Base-by-base conservation (phyloP, 2,888 invertebrate species). In the Stenchaetothrips biformis region DNA sequence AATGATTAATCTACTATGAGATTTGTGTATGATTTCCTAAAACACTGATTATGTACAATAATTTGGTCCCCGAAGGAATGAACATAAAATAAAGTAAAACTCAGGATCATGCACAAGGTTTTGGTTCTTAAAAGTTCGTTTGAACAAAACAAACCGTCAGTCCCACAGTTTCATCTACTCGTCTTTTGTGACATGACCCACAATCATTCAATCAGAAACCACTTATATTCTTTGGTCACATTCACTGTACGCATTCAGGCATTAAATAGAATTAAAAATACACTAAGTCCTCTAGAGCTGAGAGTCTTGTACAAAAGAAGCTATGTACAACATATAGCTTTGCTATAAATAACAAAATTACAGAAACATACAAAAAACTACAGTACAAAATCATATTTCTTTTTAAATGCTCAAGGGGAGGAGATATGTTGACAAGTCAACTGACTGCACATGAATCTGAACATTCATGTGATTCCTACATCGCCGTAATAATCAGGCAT, bases 41-140 rank as follows among this genome's bases (percentile, higher is more conserved):
- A 74, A 74, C 37, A 74, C 53, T 25, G 67, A 74, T 74, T 74
- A 74, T 74, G 21, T 74, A 74, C 67, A 74, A 25, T 21, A 74
- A 21, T 74, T 74, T 74, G 67, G 67, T 74, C 67, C 67, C 67
- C 67, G 67, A 74, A 25, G 67, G 67, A 74, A 74, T 74, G 67
- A 74, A 74, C 67, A 74, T 21, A 74, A 74, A 74, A 74, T 74
- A 37, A 37, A 37, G 25, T 25, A 74, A n/a, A 74, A 74, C 11
- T 21, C 25, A 74, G 11, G 11, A 74, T 11, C 7, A 74, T 74
- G 67, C 25, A 25, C 7, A 25, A 74, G 21, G 8, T 37, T 37
- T 37, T 37, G 37, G 37, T 37, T 37, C 1, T 37, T 37, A 2
- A 1, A 37, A 37, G 37, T 37, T 37, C 4, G 37, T 37, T 37